Evolutionary conservation across 1,140 invertebrate genomes (phyloP).

Genomic region (Zaprionus tsacasi): DNA sequence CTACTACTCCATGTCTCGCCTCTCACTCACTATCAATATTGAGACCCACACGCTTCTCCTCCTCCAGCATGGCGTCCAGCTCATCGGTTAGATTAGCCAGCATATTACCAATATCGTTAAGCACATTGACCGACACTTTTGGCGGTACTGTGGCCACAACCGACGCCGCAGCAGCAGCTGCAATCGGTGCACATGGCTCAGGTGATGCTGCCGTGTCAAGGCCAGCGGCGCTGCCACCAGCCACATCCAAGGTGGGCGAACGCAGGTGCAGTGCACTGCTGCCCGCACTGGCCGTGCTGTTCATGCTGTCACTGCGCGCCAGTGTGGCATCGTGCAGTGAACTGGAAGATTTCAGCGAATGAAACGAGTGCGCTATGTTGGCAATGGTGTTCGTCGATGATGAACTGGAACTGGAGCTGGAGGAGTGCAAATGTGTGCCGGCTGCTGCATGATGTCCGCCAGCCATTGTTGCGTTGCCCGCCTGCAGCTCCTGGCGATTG

Average conservation of each 20-base stretch:
- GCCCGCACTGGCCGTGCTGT: constrained; percentile 72
- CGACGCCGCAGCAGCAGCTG: constrained; percentile 6
- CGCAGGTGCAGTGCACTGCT: constrained; percentile 69
- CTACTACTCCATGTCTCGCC: not conserved
- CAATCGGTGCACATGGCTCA: constrained; percentile 6
- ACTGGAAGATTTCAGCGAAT: constrained; percentile 81
- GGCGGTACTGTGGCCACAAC: constrained; percentile 43
- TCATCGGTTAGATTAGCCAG: constrained; percentile 96
- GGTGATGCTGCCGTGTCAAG: constrained; percentile 19
- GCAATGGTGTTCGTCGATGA: constrained; percentile 83
- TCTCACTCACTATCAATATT: constrained; percentile 85
- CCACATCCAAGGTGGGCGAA: constrained; percentile 73
- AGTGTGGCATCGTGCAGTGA: constrained; percentile 79
- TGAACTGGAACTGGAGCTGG: constrained; percentile 83
- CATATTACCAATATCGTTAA: constrained; percentile 99
- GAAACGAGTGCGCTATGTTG: constrained; percentile 83
- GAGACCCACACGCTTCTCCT: constrained; percentile 93
- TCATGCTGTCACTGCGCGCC: constrained; percentile 72
- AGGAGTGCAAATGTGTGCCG: constrained; percentile 71
- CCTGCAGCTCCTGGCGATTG: constrained; percentile 77
- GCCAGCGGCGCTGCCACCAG: constrained; percentile 2
- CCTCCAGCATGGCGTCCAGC: constrained; percentile 96
- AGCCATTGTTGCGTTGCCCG: constrained; percentile 13
- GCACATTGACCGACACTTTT: constrained; percentile 92
- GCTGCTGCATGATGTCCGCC: constrained; percentile 44